These are phyloP conservation scores for Digitonthophagus gazella DNA, from an alignment of 2,888 invertebrate species.

Conservation along the genomic window DNA sequence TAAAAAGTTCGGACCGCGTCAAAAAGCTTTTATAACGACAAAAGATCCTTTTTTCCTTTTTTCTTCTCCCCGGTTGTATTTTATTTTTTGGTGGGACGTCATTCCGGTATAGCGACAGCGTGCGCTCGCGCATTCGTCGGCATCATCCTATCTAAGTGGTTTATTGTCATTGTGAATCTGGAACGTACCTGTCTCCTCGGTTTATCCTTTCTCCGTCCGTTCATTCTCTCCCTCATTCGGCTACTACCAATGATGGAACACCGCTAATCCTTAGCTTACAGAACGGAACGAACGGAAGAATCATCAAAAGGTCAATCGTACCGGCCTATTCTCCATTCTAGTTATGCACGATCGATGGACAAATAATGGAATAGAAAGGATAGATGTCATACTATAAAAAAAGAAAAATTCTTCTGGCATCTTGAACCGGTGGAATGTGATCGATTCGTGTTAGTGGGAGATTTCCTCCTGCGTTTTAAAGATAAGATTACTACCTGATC, in stretches of 20 bases:
- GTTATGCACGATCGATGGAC: conserved; percentile 10
- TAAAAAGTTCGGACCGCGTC: conserved; percentile 49
- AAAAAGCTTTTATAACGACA: conserved; percentile 54
- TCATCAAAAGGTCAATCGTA: conserved; percentile 14
- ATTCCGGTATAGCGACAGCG: conserved; percentile 34
- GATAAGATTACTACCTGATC: neutral
- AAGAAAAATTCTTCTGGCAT: neutral
- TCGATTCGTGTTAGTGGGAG: neutral
- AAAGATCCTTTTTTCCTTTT: conserved; percentile 43
- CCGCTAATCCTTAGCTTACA: conserved; percentile 13
- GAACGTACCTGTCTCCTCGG: conserved; percentile 29
- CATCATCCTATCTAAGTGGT: conserved; percentile 53
- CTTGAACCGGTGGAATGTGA: neutral
- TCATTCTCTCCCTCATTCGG: conserved; percentile 1
- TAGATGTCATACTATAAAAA: neutral
- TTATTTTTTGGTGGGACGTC: neutral
- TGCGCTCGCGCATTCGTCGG: conserved; percentile 48
- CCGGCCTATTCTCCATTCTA: conserved; percentile 5
- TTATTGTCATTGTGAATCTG: conserved; percentile 45
- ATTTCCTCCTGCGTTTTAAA: conserved; percentile 35
- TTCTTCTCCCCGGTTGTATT: too few species aligned
- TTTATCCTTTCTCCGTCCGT: conserved; percentile 1
- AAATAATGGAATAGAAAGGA: neutral
- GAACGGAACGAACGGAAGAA: neutral
- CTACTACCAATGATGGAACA: conserved; percentile 1